phyloP scores from a whole-genome alignment of 2,888 invertebrate species.

The Harmothoe impar region DNA sequence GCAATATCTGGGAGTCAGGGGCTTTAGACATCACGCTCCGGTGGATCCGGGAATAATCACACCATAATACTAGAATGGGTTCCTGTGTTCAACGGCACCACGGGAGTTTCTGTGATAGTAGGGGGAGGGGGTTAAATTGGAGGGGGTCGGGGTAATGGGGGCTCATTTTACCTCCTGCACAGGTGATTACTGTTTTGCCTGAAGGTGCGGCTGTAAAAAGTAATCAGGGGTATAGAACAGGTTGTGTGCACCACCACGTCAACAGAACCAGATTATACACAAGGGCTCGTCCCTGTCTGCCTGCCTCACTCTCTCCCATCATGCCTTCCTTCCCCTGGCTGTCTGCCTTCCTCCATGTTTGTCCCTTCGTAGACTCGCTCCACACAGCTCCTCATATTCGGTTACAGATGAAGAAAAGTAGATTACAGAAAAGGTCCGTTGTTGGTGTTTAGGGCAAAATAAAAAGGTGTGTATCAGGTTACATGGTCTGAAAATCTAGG shows the following conservation, averaged over 20 bases:
- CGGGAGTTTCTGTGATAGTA: not conserved
- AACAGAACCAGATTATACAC: too few relatives aligned
- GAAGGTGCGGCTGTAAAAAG: not conserved
- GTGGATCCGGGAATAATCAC: too few relatives aligned
- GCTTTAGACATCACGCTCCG: too few relatives aligned
- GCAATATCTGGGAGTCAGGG: too few relatives aligned
- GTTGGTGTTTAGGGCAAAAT: too few relatives aligned
- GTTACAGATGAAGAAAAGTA: too few relatives aligned
- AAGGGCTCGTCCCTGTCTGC: not conserved
- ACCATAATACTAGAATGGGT: too few relatives aligned
- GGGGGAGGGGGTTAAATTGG: not conserved
- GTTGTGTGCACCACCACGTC: not conserved
- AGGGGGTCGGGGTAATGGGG: not conserved
- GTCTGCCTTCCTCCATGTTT: not conserved
- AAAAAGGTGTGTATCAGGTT: too few relatives aligned
- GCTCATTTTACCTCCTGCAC: slow-evolving; percentile 10
- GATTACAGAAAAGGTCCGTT: too few relatives aligned
- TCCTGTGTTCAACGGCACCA: not conserved
- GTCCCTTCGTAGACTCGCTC: too few relatives aligned
- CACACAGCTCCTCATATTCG: too few relatives aligned
- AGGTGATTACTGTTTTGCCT: slow-evolving; percentile 10
- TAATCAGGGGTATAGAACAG: not conserved
- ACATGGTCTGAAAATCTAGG: too few relatives aligned
- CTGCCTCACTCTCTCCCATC: not conserved
- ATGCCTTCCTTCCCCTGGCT: not conserved